Base-by-base conservation (phyloP, 2,888 invertebrate species). In the Hydroisotoma schaefferi region DNA sequence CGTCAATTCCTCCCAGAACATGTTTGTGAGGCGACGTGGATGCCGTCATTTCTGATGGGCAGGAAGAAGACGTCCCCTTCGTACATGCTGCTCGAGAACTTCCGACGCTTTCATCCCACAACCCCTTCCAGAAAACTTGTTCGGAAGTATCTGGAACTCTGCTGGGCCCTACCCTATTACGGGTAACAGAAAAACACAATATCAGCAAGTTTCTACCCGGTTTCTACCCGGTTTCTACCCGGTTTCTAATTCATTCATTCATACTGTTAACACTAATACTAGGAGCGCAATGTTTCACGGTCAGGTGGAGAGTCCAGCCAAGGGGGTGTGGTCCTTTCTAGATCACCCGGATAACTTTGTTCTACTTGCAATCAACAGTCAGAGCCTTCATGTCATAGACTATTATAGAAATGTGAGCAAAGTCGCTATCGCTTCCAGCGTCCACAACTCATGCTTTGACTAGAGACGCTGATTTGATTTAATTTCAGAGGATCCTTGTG, bases 281-380 rank as follows among this genome's bases (percentile, higher is more conserved):
- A 92, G 93, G 55, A 88, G 90, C 63, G 94, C 94, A 23, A 94
- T 92, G 80, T 95, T 95, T 78, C 89, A 90, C 80, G 94, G 94
- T 8, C 93, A 94, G 80, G 87, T 95, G 55, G 94, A 95, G 77
- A 90, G 91, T 77, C 94, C 94, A 0, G 87, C 90, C 0, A 83
- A 90, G 56, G 90, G 90, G 51, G 80, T 94, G 61, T 87, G 88
- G 61, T 88, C 90, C 58, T 81, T 93, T 74, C 83, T 93, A 59
- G 89, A 87, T 1, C 88, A 91, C 76, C 88, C 87, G 71, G 94
- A 94, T 76, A 84, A 91, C 68, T 87, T 91, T 4, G 90, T 97
- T 22, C 81, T 90, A 44, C 85, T 94, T 40, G 93, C 90, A n/a
- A 85, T 95, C 73, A 71, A 71, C 46, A 67, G 61, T 55, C 69